A percentile compares a stretch with the other conserved stretches of the same genome.
Conservation (phyloP, 37 sponge, comb jelly and placozoan species). For the Agelas oroides region DNA sequence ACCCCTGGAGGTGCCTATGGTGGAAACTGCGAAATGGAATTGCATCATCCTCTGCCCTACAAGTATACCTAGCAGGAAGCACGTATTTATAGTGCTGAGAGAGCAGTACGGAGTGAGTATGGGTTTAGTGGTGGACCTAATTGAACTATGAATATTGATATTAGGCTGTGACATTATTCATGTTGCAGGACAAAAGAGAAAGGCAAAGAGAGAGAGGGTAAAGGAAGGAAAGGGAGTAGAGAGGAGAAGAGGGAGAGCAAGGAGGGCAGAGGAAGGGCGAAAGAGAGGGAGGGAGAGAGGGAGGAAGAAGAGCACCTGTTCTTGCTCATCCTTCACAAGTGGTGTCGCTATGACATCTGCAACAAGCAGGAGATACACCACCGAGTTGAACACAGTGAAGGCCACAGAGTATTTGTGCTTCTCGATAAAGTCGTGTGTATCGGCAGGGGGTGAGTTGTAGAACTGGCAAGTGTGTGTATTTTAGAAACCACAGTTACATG, state of each 20-base stretch:
- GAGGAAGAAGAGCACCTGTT: conserved; percentile 8
- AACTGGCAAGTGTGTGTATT: too few species aligned
- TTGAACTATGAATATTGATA: too few species aligned
- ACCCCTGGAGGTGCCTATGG: conserved; percentile 48
- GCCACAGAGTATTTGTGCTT: conserved; percentile 48
- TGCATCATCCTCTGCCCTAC: conserved; percentile 62
- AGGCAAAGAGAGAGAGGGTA: too few species aligned
- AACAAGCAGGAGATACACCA: conserved; percentile 60
- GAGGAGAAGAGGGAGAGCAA: too few species aligned
- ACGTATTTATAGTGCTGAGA: not conserved
- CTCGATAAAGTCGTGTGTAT: conserved; percentile 32
- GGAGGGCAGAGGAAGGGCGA: too few species aligned
- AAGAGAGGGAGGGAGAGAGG: too few species aligned
- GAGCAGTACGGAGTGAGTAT: not conserved
- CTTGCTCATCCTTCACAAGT: conserved; percentile 60
- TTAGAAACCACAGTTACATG: too few species aligned
- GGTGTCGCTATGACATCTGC: conserved; percentile 80
- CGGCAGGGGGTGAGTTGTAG: conserved; percentile 14
- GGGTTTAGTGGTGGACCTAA: too few species aligned
- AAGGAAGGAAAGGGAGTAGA: too few species aligned
- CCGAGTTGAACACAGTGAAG: conserved; percentile 52
- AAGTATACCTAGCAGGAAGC: not conserved
- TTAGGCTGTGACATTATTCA: too few species aligned
- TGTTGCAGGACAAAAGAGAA: too few species aligned
- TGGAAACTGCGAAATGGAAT: conserved; percentile 85